Conservation (phyloP, 2,113 vertebrate species). For the Clarias batrachus region DNA sequence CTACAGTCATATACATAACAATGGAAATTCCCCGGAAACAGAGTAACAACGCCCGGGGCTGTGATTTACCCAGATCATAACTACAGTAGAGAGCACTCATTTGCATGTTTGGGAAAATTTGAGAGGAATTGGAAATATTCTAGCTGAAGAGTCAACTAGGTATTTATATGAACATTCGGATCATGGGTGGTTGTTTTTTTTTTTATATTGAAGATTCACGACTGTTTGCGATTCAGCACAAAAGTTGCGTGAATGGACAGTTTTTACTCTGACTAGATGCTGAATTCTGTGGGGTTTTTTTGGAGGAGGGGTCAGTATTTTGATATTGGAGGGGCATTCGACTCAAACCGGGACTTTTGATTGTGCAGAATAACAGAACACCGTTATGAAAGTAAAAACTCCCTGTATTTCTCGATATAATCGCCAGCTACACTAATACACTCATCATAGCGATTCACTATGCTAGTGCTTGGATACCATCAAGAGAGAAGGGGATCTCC, state of each 20-base stretch:
- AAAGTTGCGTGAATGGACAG: not conserved
- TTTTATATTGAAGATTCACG: not conserved
- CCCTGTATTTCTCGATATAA: no score
- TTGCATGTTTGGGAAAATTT: not conserved
- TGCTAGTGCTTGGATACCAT: no score
- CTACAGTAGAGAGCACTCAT: not conserved
- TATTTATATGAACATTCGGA: not conserved
- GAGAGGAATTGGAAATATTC: not conserved
- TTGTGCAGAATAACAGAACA: no score
- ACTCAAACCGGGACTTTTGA: no score
- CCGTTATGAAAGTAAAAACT: no score
- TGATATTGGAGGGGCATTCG: no score
- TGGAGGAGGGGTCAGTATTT: not conserved
- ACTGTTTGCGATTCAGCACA: not conserved
- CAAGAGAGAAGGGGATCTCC: no score
- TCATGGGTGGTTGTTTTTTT: not conserved
- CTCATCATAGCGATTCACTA: no score
- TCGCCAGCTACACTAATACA: no score
- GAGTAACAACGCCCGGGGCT: not conserved
- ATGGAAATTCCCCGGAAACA: slow-evolving; percentile 1
- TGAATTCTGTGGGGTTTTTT: no score
- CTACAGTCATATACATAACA: slow-evolving; percentile 5
- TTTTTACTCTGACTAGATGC: not conserved
- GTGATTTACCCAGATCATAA: not conserved
- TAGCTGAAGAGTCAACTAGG: not conserved